phyloP scores from a whole-genome alignment of 2,797 vertebrate species.

The Platyrinchus mystaceus region DNA sequence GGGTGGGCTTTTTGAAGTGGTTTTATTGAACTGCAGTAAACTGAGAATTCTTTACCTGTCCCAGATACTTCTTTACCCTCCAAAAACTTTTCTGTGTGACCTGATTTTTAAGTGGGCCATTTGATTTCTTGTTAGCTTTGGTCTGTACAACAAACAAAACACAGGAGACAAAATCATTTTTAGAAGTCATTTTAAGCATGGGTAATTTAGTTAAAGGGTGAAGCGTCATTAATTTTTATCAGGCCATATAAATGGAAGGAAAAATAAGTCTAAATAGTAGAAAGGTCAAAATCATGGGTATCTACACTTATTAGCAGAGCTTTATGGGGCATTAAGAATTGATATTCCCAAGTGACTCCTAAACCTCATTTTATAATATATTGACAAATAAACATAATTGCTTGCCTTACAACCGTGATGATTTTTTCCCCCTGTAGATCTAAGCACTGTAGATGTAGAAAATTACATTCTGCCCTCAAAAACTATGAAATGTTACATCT shows the following conservation, averaged over 20 bases:
- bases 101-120: conserved; percentile 27
- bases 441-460: not conserved
- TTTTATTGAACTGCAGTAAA: not conserved
- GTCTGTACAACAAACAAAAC: not conserved
- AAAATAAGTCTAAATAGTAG: conserved; percentile 28
- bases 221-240: conserved; percentile 50
- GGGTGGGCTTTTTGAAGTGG: not conserved
- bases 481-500: not conserved
- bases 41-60: not conserved
- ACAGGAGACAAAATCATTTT: not conserved
- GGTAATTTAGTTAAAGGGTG: not conserved
- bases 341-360: not conserved
- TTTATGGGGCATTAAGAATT: conserved; percentile 37
- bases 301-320: not conserved
- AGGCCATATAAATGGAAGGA: not conserved
- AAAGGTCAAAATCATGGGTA: conserved; percentile 19
- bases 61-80: not conserved
- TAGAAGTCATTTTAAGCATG: not conserved
- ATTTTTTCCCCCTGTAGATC: not conserved
- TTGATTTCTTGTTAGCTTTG: not conserved
- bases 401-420: not conserved
- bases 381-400: conserved; percentile 41
- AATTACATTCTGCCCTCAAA: not conserved
- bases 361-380: conserved; percentile 7
- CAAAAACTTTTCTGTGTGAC: not conserved